Base-by-base conservation (phyloP, 2,888 invertebrate species). In the Caenorhabditis uteleia region DNA sequence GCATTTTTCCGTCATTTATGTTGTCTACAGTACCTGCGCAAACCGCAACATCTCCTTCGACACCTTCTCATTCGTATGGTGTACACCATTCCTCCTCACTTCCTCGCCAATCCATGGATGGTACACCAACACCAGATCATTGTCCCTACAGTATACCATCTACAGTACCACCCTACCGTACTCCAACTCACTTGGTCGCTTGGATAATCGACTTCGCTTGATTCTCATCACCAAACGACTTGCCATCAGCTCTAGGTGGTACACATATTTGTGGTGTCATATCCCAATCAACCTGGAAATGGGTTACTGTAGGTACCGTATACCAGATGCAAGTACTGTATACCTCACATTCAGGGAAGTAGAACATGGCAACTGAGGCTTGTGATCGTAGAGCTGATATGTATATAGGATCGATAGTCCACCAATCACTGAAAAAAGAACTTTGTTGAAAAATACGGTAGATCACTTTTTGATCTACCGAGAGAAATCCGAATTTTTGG, bases 271-370 rank as follows among this genome's bases (percentile, higher is more conserved):
- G 44, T 4, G 68, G 69, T 0, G 27, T 18, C 0, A 55, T 21
- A 29, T 64, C 58, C 74, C 74, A 74, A 33, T 55, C 54, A n/a
- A 70, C 65, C 44, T 56, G 26, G 14, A 45, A 26, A 1, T 4
- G 14, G 14, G 7, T 21, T 23, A 20, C 43, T 21, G 10, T 43
- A 10, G 16, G 21, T 12, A 16, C 43, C 6, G 18, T 18, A n/a
- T n/a, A n/a, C n/a, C n/a, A n/a, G n/a, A n/a, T n/a, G n/a, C n/a
- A n/a, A n/a, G n/a, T n/a, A n/a, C n/a, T n/a, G n/a, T n/a, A n/a
- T 40, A 65, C 64, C 27, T 61, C 44, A 47, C 76, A 76, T 47
- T 74, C 76, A 0, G 76, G 76, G 27, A 74, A 76, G 56, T 68
- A 76, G 51, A 74, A 68, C 61, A 72, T 59, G 3, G 76, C 76